Conservation (phyloP, 2,113 vertebrate species). For the Calidris pygmaea region DNA sequence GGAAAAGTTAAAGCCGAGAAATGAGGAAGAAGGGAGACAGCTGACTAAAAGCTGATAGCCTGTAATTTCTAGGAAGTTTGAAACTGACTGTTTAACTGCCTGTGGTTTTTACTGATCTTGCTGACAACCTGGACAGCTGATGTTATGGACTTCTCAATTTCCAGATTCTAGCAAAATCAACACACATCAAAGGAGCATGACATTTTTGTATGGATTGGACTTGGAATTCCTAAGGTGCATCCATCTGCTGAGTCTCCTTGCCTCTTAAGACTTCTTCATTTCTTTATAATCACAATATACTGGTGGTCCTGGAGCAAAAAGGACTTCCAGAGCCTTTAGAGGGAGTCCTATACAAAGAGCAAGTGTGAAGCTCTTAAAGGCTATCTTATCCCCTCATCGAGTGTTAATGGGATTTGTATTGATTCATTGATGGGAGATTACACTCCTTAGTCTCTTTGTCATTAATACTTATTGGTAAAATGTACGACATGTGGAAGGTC, state of each 20-base stretch:
- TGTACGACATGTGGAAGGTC: constrained; percentile 13
- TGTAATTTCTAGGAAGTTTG: neutral
- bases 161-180: neutral
- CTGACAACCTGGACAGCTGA: neutral
- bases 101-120: neutral
- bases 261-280: neutral
- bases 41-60: neutral
- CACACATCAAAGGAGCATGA: neutral
- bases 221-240: neutral
- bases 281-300: neutral
- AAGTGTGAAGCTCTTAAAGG: neutral
- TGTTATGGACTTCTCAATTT: neutral
- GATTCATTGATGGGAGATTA: constrained; percentile 62
- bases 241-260: neutral
- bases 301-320: neutral
- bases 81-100: neutral
- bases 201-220: neutral
- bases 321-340: constrained; percentile 19
- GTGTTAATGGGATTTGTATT: constrained; percentile 56
- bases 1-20: neutral
- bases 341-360: neutral
- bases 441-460: constrained; percentile 54
- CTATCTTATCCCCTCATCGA: constrained; percentile 43
- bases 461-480: constrained; percentile 35
- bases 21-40: neutral